phyloP scores from a whole-genome alignment of 2,113 vertebrate species.

The Pardalotus punctatus region DNA sequence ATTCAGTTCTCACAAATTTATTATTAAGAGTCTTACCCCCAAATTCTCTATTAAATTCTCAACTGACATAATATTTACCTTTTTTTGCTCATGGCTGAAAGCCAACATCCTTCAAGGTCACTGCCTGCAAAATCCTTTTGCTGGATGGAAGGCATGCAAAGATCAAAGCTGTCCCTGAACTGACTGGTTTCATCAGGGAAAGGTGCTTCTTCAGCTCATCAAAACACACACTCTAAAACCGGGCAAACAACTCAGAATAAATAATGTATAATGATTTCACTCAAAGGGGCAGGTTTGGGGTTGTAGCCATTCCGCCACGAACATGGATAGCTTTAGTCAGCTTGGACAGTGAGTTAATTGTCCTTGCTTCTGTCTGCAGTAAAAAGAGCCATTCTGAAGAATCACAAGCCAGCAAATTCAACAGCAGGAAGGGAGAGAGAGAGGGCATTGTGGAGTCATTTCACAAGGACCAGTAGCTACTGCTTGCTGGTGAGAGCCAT shows the following conservation, averaged over 20 bases:
- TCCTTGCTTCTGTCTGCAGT: background rate
- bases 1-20: background rate
- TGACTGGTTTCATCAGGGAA: background rate
- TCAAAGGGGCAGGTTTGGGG: background rate
- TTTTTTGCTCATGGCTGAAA: background rate
- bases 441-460: background rate
- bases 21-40: background rate
- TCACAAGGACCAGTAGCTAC: background rate
- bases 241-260: constrained; percentile 8
- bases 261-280: background rate
- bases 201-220: background rate
- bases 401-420: background rate
- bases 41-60: constrained; percentile 11
- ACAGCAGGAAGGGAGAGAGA: background rate
- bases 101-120: constrained; percentile 18
- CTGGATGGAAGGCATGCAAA: background rate
- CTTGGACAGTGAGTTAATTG: background rate
- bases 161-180: constrained; percentile 30
- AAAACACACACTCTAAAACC: background rate
- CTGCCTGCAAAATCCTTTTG: background rate
- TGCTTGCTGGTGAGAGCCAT: constrained; percentile 1
- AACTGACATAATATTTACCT: background rate
- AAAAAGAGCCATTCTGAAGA: background rate
- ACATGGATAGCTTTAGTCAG: background rate
- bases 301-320: background rate